Evolutionary conservation across 2,888 invertebrate species (phyloP).

Genomic region (Drosophila paracracens): DNA sequence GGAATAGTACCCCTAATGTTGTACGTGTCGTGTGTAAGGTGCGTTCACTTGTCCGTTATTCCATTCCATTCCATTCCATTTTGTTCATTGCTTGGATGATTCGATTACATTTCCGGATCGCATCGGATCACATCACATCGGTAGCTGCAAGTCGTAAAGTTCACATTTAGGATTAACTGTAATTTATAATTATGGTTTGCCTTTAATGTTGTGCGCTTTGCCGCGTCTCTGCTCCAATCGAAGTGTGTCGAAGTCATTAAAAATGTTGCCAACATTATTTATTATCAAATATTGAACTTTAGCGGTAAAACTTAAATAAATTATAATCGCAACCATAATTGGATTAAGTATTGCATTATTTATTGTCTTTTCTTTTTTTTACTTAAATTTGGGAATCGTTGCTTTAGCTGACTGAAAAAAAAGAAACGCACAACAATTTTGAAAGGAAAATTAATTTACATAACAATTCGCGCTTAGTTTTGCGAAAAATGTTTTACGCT

Average conservation of each 20-base stretch:
- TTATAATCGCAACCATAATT: background rate
- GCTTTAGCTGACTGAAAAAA: too few relatives aligned
- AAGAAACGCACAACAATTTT: conserved; percentile 8
- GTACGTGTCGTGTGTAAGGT: conserved; percentile 61
- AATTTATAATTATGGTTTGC: background rate
- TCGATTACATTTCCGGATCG: conserved; percentile 70
- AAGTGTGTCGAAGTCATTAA: background rate
- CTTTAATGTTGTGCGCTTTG: background rate
- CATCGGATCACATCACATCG: conserved; percentile 8
- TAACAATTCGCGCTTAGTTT: conserved; percentile 51
- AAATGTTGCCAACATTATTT: background rate
- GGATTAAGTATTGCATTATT: background rate
- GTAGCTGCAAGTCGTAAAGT: conserved; percentile 27
- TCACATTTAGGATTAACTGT: background rate
- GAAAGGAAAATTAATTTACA: conserved; percentile 56
- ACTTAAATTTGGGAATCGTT: background rate
- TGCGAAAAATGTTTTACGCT: conserved; percentile 64
- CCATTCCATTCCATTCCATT: conserved; percentile 29
- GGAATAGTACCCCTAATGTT: background rate
- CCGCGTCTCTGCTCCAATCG: background rate
- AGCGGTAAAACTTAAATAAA: background rate
- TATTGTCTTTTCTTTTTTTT: too few relatives aligned
- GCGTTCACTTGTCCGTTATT: conserved; percentile 63
- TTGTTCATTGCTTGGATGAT: conserved; percentile 35
- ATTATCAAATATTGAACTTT: background rate